Evolutionary conservation across 2,888 invertebrate genomes (phyloP).

Genomic region (Ormyrus labotus): DNA sequence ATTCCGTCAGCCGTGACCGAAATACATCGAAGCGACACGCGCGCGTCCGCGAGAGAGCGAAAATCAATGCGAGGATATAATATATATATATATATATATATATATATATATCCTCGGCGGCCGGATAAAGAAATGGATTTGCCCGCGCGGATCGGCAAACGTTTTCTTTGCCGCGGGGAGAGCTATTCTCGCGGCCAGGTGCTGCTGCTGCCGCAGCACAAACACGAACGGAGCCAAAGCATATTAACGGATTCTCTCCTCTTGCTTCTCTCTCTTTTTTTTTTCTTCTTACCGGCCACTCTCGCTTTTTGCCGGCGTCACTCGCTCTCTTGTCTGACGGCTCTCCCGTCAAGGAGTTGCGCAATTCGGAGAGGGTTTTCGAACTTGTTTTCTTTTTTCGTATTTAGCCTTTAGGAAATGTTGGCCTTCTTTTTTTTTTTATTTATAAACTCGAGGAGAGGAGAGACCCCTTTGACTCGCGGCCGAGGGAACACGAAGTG

Average conservation of each 20-base stretch:
- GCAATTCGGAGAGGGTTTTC: neutral
- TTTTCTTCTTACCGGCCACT: too few species aligned
- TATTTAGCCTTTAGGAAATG: slow-evolving; percentile 5
- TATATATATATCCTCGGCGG: too few species aligned
- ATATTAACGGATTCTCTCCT: too few species aligned
- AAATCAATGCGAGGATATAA: too few species aligned
- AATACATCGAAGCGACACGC: neutral
- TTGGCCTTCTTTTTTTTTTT: slow-evolving; percentile 3
- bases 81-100: too few species aligned
- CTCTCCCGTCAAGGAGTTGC: too few species aligned
- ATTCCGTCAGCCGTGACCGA: slow-evolving; percentile 21
- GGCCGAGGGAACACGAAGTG: neutral
- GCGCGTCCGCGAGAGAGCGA: neutral
- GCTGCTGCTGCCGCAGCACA: slow-evolving; percentile 22
- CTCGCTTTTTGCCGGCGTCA: too few species aligned
- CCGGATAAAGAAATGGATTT: too few species aligned
- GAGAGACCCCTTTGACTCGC: slow-evolving; percentile 28
- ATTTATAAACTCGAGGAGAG: slow-evolving; percentile 29
- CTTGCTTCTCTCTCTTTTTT: too few species aligned
- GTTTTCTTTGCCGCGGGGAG: slow-evolving; percentile 19
- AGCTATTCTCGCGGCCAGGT: slow-evolving; percentile 39
- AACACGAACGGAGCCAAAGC: slow-evolving; percentile 30
- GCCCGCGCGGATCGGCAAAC: slow-evolving; percentile 10
- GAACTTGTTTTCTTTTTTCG: neutral
- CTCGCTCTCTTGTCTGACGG: too few species aligned